Base-by-base conservation (phyloP, 2,888 invertebrate genomes). In the Acanthoscelides obtectus region DNA sequence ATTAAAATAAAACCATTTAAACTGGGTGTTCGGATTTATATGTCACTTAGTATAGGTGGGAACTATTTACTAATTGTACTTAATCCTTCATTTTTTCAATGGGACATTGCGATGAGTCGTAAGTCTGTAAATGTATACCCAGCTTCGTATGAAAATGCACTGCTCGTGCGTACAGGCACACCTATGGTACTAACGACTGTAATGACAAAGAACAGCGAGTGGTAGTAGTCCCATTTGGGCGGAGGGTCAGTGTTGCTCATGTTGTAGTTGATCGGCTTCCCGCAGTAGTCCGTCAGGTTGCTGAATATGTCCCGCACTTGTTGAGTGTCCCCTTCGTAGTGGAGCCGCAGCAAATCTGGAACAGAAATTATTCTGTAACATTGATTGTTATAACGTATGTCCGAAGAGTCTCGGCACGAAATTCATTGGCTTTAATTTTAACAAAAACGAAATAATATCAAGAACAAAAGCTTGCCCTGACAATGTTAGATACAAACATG, bases 151-250 rank as follows among this genome's bases (percentile, higher is more conserved):
- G 45, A 45, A 17, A 12, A 12, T 45, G 45, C 45, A 45, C 45
- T 45, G 17, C 12, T 6, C 45, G 45, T 45, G 45, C 45, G 45
- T 45, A 25, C 22, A 69, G 20, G 80, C 88, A 87, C 86, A 93
- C 94, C 97, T 78, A 97, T 94, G 5, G 96, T 97, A 82, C 95
- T 96, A 81, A 95, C 93, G 69, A 96, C 95, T 20, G 96, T 96
- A 79, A 96, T 93, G 3, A 95, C 93, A 84, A 96, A 96, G 86
- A 96, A 96, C 81, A 96, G 92, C 0, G 96, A 93, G 85, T 96
- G 96, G 84, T 95, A 96, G 85, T 94, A 96, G 81, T 94, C 94
- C 96, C 96, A 97, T 81, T 89, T 90, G 73, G 88, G 87, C 0
- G 89, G 90, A 6, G 87, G 86, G 63, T 91, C 90, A 8, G 88